Evolutionary conservation across 2,797 vertebrate species (phyloP).

Genomic region (Scyliorhinus canicula): DNA sequence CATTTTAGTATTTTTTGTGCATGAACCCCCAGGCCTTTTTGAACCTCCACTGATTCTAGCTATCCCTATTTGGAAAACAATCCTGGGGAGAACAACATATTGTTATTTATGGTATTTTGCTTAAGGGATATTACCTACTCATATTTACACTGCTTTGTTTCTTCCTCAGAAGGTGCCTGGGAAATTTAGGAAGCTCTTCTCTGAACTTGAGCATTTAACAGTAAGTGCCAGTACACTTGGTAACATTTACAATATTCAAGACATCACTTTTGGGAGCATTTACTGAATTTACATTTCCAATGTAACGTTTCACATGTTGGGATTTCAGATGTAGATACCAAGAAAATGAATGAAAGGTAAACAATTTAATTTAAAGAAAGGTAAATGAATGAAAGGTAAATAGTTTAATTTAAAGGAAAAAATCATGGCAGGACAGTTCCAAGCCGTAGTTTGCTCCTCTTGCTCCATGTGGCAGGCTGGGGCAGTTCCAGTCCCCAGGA

Average conservation of each 20-base stretch:
- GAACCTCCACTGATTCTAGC: not conserved
- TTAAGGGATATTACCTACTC: not conserved
- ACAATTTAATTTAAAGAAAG: too few species aligned
- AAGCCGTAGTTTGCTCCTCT: too few species aligned
- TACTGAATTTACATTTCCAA: not conserved
- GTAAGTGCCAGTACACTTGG: constrained; percentile 61
- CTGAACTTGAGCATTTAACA: constrained; percentile 88
- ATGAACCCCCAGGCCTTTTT: too few species aligned
- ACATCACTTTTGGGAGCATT: not conserved
- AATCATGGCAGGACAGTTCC: too few species aligned
- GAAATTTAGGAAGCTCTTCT: constrained; percentile 94
- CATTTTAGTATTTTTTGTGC: too few species aligned
- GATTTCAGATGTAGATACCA: not conserved
- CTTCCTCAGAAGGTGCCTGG: constrained; percentile 86
- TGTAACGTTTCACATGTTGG: not conserved
- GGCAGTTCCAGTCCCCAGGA: too few species aligned
- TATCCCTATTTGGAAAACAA: not conserved
- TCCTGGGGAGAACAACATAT: not conserved
- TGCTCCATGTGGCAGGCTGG: too few species aligned
- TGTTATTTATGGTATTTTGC: not conserved
- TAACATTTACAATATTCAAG: not conserved
- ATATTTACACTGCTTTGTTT: constrained; percentile 40
- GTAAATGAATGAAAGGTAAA: too few species aligned
- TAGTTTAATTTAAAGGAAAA: too few species aligned
- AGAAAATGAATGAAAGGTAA: not conserved